Evolutionary conservation across 30 jellyfish, hydroid and myxozoan genomes (phyloP).

Genomic region (Cassiopea andromeda): DNA sequence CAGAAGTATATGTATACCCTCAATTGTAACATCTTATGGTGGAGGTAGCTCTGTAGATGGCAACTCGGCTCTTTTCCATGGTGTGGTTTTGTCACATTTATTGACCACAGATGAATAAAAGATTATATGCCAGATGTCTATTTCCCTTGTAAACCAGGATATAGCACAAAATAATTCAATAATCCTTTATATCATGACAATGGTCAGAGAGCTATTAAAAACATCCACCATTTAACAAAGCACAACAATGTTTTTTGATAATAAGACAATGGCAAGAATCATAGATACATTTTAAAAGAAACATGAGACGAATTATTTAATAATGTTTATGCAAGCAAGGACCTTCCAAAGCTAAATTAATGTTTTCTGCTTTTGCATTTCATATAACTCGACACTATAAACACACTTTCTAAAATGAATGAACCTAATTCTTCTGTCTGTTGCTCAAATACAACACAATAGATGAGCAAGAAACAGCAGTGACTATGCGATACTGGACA

Average conservation of each 20-base stretch:
- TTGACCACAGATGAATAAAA: not conserved
- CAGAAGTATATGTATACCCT: not conserved
- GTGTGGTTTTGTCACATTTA: not conserved
- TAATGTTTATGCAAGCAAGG: no score
- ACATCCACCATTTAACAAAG: not conserved
- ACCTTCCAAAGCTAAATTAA: no score
- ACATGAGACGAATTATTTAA: no score
- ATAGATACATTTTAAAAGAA: no score
- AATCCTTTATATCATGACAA: not conserved
- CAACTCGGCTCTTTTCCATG: not conserved
- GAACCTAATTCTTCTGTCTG: no score
- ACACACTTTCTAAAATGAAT: no score
- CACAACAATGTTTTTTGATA: fast-evolving
- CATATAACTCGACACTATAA: no score
- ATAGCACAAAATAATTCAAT: not conserved
- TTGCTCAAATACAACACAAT: not conserved
- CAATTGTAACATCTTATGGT: not conserved
- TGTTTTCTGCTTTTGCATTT: no score
- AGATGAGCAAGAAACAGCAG: not conserved
- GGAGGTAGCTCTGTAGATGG: not conserved
- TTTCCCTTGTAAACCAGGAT: not conserved
- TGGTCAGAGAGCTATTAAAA: not conserved
- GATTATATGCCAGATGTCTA: not conserved
- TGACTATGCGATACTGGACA: no score
- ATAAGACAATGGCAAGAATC: no score